Evolutionary conservation across 2,888 invertebrate species (phyloP).

Genomic region (Lacanobia wlatinum): DNA sequence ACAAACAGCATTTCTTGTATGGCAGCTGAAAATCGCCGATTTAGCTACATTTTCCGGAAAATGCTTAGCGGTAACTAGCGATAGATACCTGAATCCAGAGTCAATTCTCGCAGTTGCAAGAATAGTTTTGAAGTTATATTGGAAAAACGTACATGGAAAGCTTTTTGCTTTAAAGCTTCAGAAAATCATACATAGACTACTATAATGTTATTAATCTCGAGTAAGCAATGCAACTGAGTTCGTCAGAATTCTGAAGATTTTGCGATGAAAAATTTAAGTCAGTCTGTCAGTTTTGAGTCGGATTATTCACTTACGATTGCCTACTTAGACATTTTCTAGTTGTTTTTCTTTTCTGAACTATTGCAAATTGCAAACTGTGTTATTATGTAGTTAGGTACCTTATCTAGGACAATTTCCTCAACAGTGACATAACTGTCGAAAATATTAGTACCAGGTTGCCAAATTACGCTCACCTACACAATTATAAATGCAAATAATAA

Average conservation of each 20-base stretch:
- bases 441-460: neutral
- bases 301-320: too few species aligned
- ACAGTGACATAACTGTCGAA: neutral
- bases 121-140: neutral
- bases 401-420: neutral
- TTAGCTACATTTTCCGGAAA: slow-evolving; percentile 42
- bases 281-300: too few species aligned
- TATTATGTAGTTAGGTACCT: neutral
- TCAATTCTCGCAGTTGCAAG: neutral
- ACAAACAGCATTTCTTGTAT: slow-evolving; percentile 65
- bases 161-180: too few species aligned
- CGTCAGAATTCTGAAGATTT: too few species aligned
- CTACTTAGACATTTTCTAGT: neutral
- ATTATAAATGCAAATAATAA: slow-evolving; percentile 35
- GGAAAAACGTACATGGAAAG: too few species aligned
- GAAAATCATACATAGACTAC: too few species aligned
- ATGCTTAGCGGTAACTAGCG: slow-evolving; percentile 7
- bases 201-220: too few species aligned
- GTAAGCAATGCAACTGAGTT: too few species aligned
- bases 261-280: too few species aligned
- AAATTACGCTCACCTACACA: slow-evolving; percentile 22
- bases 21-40: slow-evolving; percentile 39
- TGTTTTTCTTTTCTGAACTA: neutral
- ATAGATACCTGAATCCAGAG: neutral
- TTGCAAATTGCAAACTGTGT: neutral